Percentiles rank a stretch among this genome's conserved stretches.
These are phyloP conservation scores for Drosophila paramelanica DNA, from an alignment of 2,888 invertebrate genomes.

Conservation along the genomic window DNA sequence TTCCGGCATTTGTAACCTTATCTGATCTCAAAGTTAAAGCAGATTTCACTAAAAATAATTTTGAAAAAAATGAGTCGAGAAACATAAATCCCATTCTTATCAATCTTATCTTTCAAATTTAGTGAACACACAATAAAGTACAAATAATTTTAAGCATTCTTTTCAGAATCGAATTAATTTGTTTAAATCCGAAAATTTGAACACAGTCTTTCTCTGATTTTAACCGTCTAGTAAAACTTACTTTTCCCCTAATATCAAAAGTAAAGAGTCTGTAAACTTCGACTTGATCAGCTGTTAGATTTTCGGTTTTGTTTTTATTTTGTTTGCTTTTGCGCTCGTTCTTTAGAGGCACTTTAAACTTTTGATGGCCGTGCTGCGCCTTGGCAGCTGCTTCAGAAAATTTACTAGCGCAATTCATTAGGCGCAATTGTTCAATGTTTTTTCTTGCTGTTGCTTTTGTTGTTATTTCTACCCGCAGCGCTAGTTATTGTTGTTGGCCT, in stretches of 20 bases:
- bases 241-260: background rate
- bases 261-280: constrained; percentile 21
- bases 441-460: constrained; percentile 9
- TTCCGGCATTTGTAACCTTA: no score
- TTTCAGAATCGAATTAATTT: no score
- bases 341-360: constrained; percentile 67
- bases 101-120: no score
- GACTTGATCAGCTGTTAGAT: constrained; percentile 19
- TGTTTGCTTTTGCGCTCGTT: constrained; percentile 35
- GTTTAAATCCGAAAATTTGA: background rate
- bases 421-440: constrained; percentile 51
- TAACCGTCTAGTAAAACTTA: background rate
- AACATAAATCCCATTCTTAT: no score
- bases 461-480: constrained; percentile 23
- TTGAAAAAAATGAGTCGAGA: no score
- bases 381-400: constrained; percentile 58
- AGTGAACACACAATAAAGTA: no score
- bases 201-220: background rate
- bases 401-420: constrained; percentile 73
- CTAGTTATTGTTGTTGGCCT: constrained; percentile 60
- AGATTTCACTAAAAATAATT: no score
- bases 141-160: no score
- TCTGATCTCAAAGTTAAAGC: no score
- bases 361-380: constrained; percentile 58
- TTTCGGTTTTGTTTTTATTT: constrained; percentile 27